Base-by-base conservation (phyloP, 2,113 vertebrate species). In the Sylvia atricapilla region DNA sequence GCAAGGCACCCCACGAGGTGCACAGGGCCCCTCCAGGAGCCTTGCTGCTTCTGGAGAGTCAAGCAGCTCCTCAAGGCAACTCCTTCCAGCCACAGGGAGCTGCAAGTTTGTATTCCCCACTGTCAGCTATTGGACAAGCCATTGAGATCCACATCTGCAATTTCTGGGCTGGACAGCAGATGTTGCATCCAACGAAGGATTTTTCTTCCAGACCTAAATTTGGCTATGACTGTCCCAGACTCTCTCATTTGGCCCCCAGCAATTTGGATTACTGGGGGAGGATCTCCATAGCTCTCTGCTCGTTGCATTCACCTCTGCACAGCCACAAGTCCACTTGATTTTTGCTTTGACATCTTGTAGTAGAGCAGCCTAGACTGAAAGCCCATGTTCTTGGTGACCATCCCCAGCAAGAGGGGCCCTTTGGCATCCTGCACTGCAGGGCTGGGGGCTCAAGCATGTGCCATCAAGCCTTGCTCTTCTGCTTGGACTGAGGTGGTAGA, bases 371-470 rank as follows among this genome's bases (percentile, higher is more conserved):
- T 66, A 25, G 13, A 22, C 41, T 64, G 2, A 2, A 81, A 75
- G 5, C 4, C 16, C 41, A 4, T 21, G 9, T 31, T 94, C 53
- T 87, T 67, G 5, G 11, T 43, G 31, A n/a, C 5, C 28, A 24
- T 15, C 5, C 17, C 6, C 8, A 79, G 43, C 49, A 83, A 73
- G 27, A 75, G 7, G 6, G 3, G 10, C 82, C n/a, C 21, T 87
- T 55, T 70, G 58, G 15, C n/a, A 52, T n/a, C 47, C 8, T 37
- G 28, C 20, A 13, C 3, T 27, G 13, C 0, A 1, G 9, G 8
- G 1, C n/a, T 80, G 53, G 50, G 10, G 9, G 9, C 24, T 2
- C 25, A 73, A 76, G 24, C 15, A 46, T 0, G 0, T 19, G 14
- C n/a, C 7, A 35, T 28, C 0, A 1, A 63, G 23, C 6, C 37